Evolutionary conservation across 2,113 vertebrate genomes (phyloP).

Genomic region (Phalacrocorax brasilianus): DNA sequence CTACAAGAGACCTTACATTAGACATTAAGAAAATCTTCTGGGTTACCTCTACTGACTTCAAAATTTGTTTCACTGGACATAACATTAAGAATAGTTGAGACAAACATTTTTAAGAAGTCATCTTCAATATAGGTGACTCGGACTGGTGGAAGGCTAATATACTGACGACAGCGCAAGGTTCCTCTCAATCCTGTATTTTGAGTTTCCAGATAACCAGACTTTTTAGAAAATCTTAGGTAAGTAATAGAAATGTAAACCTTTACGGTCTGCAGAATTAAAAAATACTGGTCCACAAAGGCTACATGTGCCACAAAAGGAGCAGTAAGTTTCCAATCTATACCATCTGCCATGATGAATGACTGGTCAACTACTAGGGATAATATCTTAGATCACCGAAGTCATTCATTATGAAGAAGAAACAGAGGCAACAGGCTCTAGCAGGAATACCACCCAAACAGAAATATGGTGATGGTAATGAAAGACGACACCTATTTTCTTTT

Average conservation of each 20-base stretch:
- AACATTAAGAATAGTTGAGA: background rate
- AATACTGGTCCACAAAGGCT: background rate
- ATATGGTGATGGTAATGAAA: background rate
- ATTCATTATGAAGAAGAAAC: background rate
- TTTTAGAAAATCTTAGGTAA: background rate
- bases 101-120: background rate
- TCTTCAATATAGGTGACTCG: background rate
- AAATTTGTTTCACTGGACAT: background rate
- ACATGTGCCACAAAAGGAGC: background rate
- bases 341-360: background rate
- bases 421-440: background rate
- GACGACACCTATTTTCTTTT: conserved; percentile 10
- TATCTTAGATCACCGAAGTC: background rate
- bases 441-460: conserved; percentile 15
- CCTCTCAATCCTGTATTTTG: background rate
- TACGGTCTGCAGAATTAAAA: background rate
- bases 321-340: background rate
- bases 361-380: background rate
- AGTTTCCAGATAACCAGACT: background rate
- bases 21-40: background rate
- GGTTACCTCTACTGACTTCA: background rate
- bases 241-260: background rate
- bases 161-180: background rate
- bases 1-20: background rate
- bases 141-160: background rate